Evolutionary conservation across 1,140 invertebrate genomes (phyloP), one percentile per base, ranked within the genome.

Genomic region (Cecropterus lyciades): DNA sequence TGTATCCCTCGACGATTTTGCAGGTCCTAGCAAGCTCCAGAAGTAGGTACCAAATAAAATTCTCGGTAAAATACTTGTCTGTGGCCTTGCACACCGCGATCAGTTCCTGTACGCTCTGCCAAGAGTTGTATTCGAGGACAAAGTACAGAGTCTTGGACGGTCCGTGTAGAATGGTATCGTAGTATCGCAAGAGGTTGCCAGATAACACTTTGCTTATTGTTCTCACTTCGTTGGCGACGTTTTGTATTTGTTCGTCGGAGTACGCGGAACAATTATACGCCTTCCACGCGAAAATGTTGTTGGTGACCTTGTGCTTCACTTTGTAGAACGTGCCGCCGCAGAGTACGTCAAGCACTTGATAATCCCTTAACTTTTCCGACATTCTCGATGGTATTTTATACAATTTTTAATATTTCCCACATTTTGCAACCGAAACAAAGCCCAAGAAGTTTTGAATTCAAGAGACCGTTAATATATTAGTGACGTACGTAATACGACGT

Each of bases 271-370:
- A 91, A 81, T 92, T 74, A 77, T 82, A 85, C 64, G 89, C 87
- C 69, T 86, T 87, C 89, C 89, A 92, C 68, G 84, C 80, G 77
- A 85, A 91, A 82, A 91, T 87, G 72, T 84, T 87, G 77, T 87
- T 87, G 56, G 84, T 92, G 84, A 89, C 87, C 88, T 91, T 92
- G 85, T 92, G 89, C 70, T 78, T 81, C 65, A 92, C 89, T 89
- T 89, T 89, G 69, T 92, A 92, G 80, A 91, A 87, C 66, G 87
- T 85, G 69, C 88, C 89, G 63, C 81, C 82, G 67, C 85, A 86
- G 72, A 87, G 79, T 67, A 91, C 89, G 79, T 89, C 89, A 73
- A 91, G 72, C 73, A 92, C 89, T 89, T 89, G 87, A 86, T 89
- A 92, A 75, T 92, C 84, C 67, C 82, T 88, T 70, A 91, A 73